A percentile compares a stretch with the other conserved stretches of the same genome.
Conservation (phyloP, 2,888 invertebrate genomes). For the Pollenia angustigena region DNA sequence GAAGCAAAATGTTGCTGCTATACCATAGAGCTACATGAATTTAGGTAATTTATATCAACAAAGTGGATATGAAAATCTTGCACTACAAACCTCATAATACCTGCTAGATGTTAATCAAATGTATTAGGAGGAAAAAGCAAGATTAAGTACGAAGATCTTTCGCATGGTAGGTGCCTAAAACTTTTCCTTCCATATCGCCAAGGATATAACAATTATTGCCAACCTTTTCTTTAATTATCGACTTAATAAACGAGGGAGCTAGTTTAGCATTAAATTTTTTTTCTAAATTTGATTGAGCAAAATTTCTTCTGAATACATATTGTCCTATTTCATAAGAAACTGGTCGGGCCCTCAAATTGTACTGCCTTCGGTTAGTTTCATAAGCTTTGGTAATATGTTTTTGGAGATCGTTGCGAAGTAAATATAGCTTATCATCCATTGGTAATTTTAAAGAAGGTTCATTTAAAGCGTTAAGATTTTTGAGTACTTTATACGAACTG, state of each 20-base stretch:
- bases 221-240: neutral
- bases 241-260: neutral
- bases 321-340: neutral
- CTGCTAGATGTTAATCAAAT: neutral
- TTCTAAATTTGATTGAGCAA: neutral
- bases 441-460: neutral
- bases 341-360: neutral
- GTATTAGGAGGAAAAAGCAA: neutral
- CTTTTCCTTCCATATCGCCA: neutral
- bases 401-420: neutral
- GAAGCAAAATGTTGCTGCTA: too few species aligned
- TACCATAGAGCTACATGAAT: too few species aligned
- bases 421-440: neutral
- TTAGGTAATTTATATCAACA: too few species aligned
- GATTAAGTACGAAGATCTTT: neutral
- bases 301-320: neutral
- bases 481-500: neutral
- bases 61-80: neutral
- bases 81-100: neutral
- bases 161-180: neutral
- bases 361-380: neutral
- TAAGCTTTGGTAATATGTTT: neutral
- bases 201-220: neutral
- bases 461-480: neutral
- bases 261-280: neutral